These are phyloP conservation scores for Drosophila busckii DNA, from an alignment of 1,140 invertebrate genomes.

Conservation along the genomic window DNA sequence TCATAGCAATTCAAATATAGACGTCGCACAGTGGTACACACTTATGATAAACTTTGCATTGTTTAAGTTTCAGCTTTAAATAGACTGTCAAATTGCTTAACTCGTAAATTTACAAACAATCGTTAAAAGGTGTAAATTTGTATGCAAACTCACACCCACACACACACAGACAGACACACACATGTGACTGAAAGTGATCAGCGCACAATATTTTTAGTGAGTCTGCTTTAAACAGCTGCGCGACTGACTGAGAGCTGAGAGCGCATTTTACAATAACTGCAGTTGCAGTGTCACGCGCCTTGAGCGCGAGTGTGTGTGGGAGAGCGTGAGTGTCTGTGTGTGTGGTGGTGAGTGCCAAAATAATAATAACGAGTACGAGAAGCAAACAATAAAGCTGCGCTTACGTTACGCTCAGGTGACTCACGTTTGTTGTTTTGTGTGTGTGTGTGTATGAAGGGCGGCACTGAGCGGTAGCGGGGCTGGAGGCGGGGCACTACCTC, in stretches of 20 bases:
- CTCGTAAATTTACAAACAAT: slow-evolving; percentile 42
- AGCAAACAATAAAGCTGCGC: slow-evolving; percentile 65
- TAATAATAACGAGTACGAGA: slow-evolving; percentile 16
- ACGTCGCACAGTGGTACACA: no score
- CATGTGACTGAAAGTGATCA: slow-evolving; percentile 24
- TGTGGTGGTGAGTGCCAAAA: slow-evolving; percentile 13
- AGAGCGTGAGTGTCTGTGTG: not conserved
- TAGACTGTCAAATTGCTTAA: no score
- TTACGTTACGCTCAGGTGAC: slow-evolving; percentile 78
- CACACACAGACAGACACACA: slow-evolving; percentile 4
- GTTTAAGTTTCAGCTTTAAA: no score
- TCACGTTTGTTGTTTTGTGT: slow-evolving; percentile 50
- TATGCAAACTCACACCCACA: slow-evolving; percentile 50
- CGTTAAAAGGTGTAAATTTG: slow-evolving; percentile 69
- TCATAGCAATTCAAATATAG: slow-evolving; percentile 3
- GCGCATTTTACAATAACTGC: no score
- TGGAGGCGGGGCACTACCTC: slow-evolving; percentile 7
- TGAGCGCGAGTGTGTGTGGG: slow-evolving; percentile 1
- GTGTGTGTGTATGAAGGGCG: slow-evolving; percentile 43
- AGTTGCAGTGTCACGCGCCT: slow-evolving; percentile 10
- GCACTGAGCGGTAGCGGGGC: slow-evolving; percentile 40
- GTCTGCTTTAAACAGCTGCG: slow-evolving; percentile 28
- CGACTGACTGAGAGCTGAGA: no score
- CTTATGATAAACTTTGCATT: no score
- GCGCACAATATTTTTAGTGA: slow-evolving; percentile 18